Base-by-base conservation (phyloP, 2,888 invertebrate genomes). In the Ceramica pisi region DNA sequence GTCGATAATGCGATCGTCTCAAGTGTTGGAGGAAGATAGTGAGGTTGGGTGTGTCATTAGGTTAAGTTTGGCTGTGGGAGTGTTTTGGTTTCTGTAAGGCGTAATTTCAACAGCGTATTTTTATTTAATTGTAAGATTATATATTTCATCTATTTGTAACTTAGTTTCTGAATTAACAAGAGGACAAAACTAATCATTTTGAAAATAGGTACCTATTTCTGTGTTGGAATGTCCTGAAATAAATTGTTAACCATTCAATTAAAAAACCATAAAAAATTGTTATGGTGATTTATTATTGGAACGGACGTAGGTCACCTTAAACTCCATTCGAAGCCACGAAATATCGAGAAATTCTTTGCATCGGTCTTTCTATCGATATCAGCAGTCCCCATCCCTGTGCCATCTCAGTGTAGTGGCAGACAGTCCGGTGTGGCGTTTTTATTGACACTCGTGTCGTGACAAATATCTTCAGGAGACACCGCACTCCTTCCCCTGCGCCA, bases 371-470 rank as follows among this genome's bases (percentile, higher is more conserved):
- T 76, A 75, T 72, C 73, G 73, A 73, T 44, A 31, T 57, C 16
- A 48, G 16, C 26, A 26, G 10, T 65, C 68, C 82, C 80, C 92
- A 83, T 87, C 91, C 86, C 93, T 94, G 91, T 44, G 64, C 70
- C 77, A 83, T 86, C 87, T 90, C 89, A 89, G 91, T 92, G 90
- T 93, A 92, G 92, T 91, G 90, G 90, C 91, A 92, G 90, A 91
- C 93, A 95, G 96, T 96, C 96, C 96, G 94, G 95, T 91, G 93
- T 95, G 95, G 94, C 96, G 90, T 94, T 96, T 96, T 96, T 96
- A 96, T 96, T 95, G 96, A 95, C 95, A 95, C 96, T 96, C 92
- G 92, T 95, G 89, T 89, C 88, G 95, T 95, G 95, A 96, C 95
- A 96, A 96, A 96, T 95, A 95, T 93, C 94, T 90, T 85, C 86